A percentile compares a stretch with the other conserved stretches of the same genome.
Evolutionary conservation across 2,888 invertebrate species (phyloP).

Genomic region (Trichopoda pennipes): DNA sequence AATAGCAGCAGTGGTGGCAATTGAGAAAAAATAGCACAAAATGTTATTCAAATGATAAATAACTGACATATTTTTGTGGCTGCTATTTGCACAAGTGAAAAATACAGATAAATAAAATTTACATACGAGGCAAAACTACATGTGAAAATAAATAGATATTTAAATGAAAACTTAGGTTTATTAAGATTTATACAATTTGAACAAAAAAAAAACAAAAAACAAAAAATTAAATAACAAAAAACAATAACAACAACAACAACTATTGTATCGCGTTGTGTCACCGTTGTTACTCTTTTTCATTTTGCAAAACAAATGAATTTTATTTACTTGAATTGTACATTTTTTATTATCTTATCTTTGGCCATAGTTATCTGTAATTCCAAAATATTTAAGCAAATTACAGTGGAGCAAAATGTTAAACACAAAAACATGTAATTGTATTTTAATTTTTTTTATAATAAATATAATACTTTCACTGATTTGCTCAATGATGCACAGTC

Average conservation of each 20-base stretch:
- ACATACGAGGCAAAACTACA: slow-evolving; percentile 1
- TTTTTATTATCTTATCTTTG: slow-evolving; percentile 43
- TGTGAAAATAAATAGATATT: slow-evolving; percentile 35
- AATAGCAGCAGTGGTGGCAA: background rate
- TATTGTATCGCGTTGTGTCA: background rate
- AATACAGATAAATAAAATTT: slow-evolving; percentile 47
- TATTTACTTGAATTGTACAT: slow-evolving; percentile 25
- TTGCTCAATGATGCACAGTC: too few relatives aligned
- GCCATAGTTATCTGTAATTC: slow-evolving; percentile 22
- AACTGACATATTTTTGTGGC: slow-evolving; percentile 55
- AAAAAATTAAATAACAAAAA: too few relatives aligned
- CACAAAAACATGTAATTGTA: too few relatives aligned
- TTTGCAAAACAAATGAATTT: slow-evolving; percentile 34
- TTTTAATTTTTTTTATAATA: too few relatives aligned
- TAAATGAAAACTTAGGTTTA: slow-evolving; percentile 56
- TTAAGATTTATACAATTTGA: slow-evolving; percentile 55
- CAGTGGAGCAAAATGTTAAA: slow-evolving; percentile 16
- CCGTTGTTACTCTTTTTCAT: background rate
- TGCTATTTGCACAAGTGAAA: slow-evolving; percentile 31
- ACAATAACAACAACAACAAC: background rate
- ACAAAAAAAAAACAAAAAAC: background rate
- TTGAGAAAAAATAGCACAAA: slow-evolving; percentile 25
- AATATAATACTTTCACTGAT: too few relatives aligned
- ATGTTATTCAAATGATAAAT: slow-evolving; percentile 58
- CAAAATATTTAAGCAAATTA: slow-evolving; percentile 8